A percentile compares a stretch with the other conserved stretches of the same genome.
phyloP scores from a whole-genome alignment of 2,888 invertebrate genomes.

The Malthinus seriepunctatus region DNA sequence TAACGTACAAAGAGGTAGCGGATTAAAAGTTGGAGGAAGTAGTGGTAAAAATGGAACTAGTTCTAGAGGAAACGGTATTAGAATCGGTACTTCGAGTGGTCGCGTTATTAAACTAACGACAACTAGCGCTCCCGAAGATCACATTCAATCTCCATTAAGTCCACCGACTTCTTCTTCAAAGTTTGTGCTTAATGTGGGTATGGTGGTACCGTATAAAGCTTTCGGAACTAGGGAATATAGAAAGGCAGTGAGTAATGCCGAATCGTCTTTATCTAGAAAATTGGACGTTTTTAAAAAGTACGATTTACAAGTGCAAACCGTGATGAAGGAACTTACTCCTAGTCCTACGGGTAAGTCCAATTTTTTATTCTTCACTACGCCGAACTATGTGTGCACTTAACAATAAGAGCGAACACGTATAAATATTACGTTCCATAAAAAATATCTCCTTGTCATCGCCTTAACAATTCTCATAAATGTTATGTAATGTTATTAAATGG shows the following conservation, averaged over 20 bases:
- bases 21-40: constrained; percentile 48
- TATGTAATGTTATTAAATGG: too few species aligned
- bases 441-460: too few species aligned
- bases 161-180: constrained; percentile 34
- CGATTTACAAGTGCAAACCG: constrained; percentile 70
- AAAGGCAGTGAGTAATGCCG: constrained; percentile 70
- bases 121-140: constrained; percentile 43
- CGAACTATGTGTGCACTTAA: too few species aligned
- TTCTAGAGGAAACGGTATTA: constrained; percentile 49
- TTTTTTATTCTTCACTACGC: too few species aligned
- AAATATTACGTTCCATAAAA: too few species aligned
- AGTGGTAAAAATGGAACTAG: constrained; percentile 43
- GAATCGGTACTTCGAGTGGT: constrained; percentile 47
- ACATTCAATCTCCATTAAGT: constrained; percentile 43
- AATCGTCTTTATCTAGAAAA: constrained; percentile 67
- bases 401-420: too few species aligned
- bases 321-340: constrained; percentile 74
- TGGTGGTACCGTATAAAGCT: constrained; percentile 76
- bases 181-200: constrained; percentile 63
- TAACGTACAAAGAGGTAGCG: constrained; percentile 49
- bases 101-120: constrained; percentile 35
- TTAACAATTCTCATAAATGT: too few species aligned
- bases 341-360: constrained; percentile 69
- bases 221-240: constrained; percentile 76
- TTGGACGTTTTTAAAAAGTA: constrained; percentile 67